Evolutionary conservation across 2,888 invertebrate genomes (phyloP).

Genomic region (Cantharis lateralis): DNA sequence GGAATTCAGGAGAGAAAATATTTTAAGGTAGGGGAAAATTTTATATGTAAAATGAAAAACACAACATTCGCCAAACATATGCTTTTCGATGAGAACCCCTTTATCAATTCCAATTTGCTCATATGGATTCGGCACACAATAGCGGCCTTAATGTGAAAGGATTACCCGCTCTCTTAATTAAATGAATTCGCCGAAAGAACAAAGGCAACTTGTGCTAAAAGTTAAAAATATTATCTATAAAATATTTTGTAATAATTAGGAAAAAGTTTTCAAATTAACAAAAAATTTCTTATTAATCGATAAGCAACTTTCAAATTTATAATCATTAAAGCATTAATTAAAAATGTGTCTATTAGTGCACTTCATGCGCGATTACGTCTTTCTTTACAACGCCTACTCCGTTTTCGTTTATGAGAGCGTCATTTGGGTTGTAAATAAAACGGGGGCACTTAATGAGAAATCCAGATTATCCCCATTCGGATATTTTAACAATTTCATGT

Average conservation of each 20-base stretch:
- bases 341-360: constrained; percentile 38
- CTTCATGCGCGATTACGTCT: constrained; percentile 32
- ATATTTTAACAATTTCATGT: constrained; percentile 18
- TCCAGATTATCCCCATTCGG: constrained; percentile 24
- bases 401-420: constrained; percentile 18
- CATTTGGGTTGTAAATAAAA: constrained; percentile 26
- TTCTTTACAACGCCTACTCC: constrained; percentile 27
- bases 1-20: constrained; percentile 36
- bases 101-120: constrained; percentile 32
- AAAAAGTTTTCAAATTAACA: neutral
- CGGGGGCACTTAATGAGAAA: constrained; percentile 29
- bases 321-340: constrained; percentile 37
- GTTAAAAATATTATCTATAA: constrained; percentile 5
- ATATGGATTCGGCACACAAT: constrained; percentile 27
- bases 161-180: constrained; percentile 30
- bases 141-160: constrained; percentile 28
- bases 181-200: constrained; percentile 26
- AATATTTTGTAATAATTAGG: neutral
- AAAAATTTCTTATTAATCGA: constrained; percentile 6
- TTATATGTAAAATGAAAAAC: constrained; percentile 32
- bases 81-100: constrained; percentile 27
- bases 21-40: constrained; percentile 27
- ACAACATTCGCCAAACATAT: constrained; percentile 25
- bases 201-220: constrained; percentile 13
- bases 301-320: neutral